Evolutionary conservation across 2,113 vertebrate species (phyloP).

Genomic region (Xyliphius kryptos): DNA sequence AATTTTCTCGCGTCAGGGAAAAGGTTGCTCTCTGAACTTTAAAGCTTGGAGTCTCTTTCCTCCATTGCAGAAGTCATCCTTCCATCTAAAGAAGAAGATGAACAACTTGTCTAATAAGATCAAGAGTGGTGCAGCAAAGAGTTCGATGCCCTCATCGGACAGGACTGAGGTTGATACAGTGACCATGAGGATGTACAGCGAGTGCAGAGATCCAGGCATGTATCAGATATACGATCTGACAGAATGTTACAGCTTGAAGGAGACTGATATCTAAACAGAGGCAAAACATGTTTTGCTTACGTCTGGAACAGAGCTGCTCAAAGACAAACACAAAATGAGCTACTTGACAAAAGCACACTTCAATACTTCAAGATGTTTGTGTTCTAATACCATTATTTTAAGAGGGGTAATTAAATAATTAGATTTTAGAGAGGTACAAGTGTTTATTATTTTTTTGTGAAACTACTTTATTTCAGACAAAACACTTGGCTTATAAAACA

Average conservation of each 20-base stretch:
- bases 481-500: background rate
- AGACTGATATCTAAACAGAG: slow-evolving; percentile 83
- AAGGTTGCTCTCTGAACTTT: slow-evolving; percentile 61
- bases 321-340: slow-evolving; percentile 3
- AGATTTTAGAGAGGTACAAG: slow-evolving; percentile 4
- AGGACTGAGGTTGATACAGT: slow-evolving; percentile 81
- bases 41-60: slow-evolving; percentile 79
- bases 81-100: slow-evolving; percentile 89
- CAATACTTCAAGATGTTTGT: no score
- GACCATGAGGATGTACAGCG: slow-evolving; percentile 77
- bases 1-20: slow-evolving; percentile 59
- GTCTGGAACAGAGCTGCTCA: background rate
- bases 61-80: slow-evolving; percentile 78
- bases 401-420: slow-evolving; percentile 8
- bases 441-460: slow-evolving; percentile 3
- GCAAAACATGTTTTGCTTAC: no score
- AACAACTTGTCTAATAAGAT: slow-evolving; percentile 90
- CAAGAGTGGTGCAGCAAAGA: slow-evolving; percentile 67
- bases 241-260: slow-evolving; percentile 79
- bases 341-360: slow-evolving; percentile 26
- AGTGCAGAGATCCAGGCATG: slow-evolving; percentile 65
- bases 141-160: slow-evolving; percentile 53
- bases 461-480: slow-evolving; percentile 15
- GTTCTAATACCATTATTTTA: background rate
- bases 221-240: slow-evolving; percentile 79